Conservation (phyloP, 2,113 vertebrate species). For the Nerophis ophidion region DNA sequence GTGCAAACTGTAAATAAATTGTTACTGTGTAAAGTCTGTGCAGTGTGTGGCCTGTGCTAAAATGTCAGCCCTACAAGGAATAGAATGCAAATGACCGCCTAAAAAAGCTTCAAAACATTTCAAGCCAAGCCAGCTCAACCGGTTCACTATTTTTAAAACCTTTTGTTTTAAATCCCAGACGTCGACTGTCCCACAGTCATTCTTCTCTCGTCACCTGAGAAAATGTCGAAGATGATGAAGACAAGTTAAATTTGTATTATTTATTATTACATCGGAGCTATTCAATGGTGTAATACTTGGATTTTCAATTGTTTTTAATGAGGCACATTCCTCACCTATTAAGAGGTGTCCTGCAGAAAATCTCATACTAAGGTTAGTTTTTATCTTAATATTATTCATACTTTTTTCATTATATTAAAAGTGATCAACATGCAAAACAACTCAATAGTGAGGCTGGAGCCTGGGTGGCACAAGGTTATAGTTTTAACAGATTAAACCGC, state of each 20-base stretch:
- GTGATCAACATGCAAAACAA: no score
- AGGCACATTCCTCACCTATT: not conserved
- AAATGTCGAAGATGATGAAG: slow-evolving; percentile 5
- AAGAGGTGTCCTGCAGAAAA: slow-evolving; percentile 5
- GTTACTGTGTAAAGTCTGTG: not conserved
- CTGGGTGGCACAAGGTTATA: no score
- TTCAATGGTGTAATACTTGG: not conserved
- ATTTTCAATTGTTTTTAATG: not conserved
- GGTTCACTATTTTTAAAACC: slow-evolving; percentile 32
- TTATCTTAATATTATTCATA: not conserved
- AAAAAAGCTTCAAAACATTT: not conserved
- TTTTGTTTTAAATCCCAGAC: slow-evolving; percentile 22
- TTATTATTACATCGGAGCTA: not conserved
- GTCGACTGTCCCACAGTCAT: slow-evolving; percentile 16
- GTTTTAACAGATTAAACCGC: no score
- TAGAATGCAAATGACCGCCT: not conserved
- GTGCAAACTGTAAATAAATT: no score
- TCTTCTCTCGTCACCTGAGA: not conserved
- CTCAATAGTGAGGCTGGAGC: no score
- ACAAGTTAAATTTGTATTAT: not conserved
- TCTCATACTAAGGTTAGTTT: slow-evolving; percentile 14
- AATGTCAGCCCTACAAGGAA: not conserved
- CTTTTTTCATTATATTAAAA: not conserved
- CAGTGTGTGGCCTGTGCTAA: not conserved
- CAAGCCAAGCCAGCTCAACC: slow-evolving; percentile 41